Evolutionary conservation across 2,113 vertebrate species (phyloP).

Genomic region (Lampris megalopsis): DNA sequence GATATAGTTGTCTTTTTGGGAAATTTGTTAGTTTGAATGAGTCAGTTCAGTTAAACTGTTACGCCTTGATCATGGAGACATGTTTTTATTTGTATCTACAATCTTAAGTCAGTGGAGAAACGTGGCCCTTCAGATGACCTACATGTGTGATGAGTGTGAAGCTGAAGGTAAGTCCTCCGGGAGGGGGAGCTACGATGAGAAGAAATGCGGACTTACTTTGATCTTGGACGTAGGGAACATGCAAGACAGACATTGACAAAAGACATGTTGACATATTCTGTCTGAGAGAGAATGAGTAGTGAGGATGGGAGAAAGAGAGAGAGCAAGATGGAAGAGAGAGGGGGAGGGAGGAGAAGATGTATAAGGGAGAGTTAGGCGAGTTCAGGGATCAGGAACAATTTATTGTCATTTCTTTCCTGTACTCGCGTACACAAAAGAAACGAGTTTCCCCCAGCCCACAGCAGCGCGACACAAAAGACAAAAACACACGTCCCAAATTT

Average conservation of each 20-base stretch:
- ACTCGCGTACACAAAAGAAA: too few species aligned
- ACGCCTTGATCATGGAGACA: not conserved
- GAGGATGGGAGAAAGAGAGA: not conserved
- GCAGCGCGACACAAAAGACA: too few species aligned
- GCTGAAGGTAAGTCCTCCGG: conserved; percentile 19
- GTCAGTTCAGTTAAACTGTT: not conserved
- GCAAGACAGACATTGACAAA: conserved; percentile 34
- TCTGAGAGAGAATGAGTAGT: not conserved
- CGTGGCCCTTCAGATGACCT: conserved; percentile 16
- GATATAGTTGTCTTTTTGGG: too few species aligned
- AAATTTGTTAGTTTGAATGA: too few species aligned
- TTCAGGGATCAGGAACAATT: not conserved
- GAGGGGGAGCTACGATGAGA: conserved; percentile 40
- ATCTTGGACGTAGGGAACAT: conserved; percentile 43
- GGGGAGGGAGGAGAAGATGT: conserved; percentile 1
- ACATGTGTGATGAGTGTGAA: conserved; percentile 42
- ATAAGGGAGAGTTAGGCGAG: not conserved
- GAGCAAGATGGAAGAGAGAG: not conserved
- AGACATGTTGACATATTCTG: conserved; percentile 37
- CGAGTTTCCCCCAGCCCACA: too few species aligned
- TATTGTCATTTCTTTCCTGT: too few species aligned
- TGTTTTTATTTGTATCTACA: not conserved
- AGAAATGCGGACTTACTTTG: conserved; percentile 47
- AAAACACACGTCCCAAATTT: too few species aligned
- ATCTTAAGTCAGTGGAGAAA: conserved; percentile 1